Evolutionary conservation across 1,140 invertebrate genomes (phyloP).

Genomic region (Drosophila navojoa): DNA sequence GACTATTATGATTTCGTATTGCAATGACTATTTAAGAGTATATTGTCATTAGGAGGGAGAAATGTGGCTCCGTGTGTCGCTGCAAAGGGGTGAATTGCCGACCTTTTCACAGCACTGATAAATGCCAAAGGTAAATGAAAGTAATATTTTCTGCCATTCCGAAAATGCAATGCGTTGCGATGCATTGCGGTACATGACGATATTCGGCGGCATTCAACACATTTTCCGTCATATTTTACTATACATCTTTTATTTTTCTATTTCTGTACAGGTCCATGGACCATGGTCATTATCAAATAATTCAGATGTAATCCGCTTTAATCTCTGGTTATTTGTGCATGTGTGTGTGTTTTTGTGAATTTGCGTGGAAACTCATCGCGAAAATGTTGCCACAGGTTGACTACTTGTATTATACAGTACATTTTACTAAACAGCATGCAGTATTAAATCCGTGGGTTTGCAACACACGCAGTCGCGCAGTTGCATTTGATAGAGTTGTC

Average conservation of each 20-base stretch:
- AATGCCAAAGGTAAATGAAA: conserved; percentile 39
- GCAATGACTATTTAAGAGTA: too few relatives aligned
- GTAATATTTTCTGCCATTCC: conserved; percentile 48
- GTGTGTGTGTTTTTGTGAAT: conserved; percentile 8
- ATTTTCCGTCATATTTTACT: neutral
- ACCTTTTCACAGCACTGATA: neutral
- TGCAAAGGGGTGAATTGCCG: neutral
- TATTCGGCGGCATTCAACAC: conserved; percentile 3
- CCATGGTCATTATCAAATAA: conserved; percentile 66
- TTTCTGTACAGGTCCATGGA: conserved; percentile 26
- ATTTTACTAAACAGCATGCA: conserved; percentile 64
- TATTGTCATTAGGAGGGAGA: too few relatives aligned
- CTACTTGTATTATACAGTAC: neutral
- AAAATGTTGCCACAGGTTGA: conserved; percentile 44
- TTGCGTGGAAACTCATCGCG: conserved; percentile 30
- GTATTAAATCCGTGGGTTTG: conserved; percentile 64
- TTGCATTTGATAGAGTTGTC: conserved; percentile 56
- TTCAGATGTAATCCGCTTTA: conserved; percentile 71
- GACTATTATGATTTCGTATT: too few relatives aligned
- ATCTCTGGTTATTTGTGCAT: conserved; percentile 33
- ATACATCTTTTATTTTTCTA: neutral
- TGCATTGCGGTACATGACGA: too few relatives aligned
- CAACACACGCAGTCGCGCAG: neutral
- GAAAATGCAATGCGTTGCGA: conserved; percentile 21
- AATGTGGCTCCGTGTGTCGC: too few relatives aligned